phyloP scores from a whole-genome alignment of 2,888 invertebrate genomes.

The Drosophila histrio region DNA sequence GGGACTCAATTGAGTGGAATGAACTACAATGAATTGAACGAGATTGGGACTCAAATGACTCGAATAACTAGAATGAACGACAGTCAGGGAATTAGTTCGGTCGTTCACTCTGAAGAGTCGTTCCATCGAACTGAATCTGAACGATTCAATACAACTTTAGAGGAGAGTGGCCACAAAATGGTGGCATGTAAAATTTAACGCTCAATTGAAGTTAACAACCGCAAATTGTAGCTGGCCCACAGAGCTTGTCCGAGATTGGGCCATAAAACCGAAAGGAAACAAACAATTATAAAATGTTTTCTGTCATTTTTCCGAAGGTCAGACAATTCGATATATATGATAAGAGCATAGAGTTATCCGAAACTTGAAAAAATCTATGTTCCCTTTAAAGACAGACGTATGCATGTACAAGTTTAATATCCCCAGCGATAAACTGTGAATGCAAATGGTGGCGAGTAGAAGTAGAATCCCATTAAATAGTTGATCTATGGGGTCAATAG shows the following conservation, averaged over 20 bases:
- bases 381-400: background rate
- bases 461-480: conserved; percentile 24
- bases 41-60: too few species aligned
- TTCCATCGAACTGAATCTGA: too few species aligned
- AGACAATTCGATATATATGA: conserved; percentile 63
- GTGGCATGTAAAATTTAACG: conserved; percentile 71
- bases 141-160: too few species aligned
- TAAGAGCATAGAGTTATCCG: conserved; percentile 24
- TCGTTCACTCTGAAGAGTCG: too few species aligned
- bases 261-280: conserved; percentile 29
- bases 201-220: conserved; percentile 77
- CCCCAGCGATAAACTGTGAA: conserved; percentile 33
- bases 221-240: conserved; percentile 51
- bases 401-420: conserved; percentile 30
- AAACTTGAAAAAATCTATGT: background rate
- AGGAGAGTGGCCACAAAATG: conserved; percentile 43
- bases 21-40: too few species aligned
- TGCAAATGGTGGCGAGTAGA: conserved; percentile 48
- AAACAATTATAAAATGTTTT: conserved; percentile 64
- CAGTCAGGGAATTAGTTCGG: too few species aligned
- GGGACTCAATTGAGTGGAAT: too few species aligned
- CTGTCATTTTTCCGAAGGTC: conserved; percentile 15
- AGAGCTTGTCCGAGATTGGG: conserved; percentile 2
- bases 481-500: background rate
- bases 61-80: too few species aligned